A percentile compares a stretch with the other conserved stretches of the same genome.
These are phyloP conservation scores for Pungitius pungitius DNA, from an alignment of 2,113 vertebrate genomes.

Conservation along the genomic window DNA sequence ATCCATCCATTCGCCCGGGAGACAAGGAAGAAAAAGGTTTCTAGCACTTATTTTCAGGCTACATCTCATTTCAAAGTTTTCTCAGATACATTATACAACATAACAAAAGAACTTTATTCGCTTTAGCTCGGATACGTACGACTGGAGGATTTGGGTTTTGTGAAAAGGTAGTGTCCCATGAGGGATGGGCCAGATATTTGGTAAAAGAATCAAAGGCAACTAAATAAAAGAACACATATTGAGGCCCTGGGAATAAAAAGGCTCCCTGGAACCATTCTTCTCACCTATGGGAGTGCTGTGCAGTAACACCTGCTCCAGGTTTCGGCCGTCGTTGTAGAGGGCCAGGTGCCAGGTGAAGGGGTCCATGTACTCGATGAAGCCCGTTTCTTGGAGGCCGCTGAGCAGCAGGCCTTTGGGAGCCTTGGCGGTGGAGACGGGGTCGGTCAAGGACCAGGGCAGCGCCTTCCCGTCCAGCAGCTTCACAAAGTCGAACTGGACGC, in stretches of 20 bases:
- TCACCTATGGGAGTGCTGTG: conserved; percentile 94
- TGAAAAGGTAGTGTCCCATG: background rate
- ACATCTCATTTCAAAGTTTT: background rate
- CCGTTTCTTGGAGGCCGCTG: conserved; percentile 91
- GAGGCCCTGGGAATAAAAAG: background rate
- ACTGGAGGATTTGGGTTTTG: background rate
- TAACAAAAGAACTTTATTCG: background rate
- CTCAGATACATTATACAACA: background rate
- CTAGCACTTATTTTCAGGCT: background rate
- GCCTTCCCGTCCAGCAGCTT: conserved; percentile 97
- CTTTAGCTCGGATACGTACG: background rate
- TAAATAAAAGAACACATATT: background rate
- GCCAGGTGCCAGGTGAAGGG: conserved; percentile 96
- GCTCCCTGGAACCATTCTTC: conserved; percentile 30
- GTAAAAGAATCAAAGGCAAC: background rate
- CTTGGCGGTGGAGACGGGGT: conserved; percentile 83
- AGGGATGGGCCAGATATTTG: background rate
- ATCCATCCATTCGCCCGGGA: background rate
- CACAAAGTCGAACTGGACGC: conserved; percentile 94
- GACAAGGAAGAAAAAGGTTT: background rate
- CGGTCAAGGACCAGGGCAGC: conserved; percentile 88
- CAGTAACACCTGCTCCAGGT: conserved; percentile 92
- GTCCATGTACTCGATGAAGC: conserved; percentile 98
- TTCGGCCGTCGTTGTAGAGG: conserved; percentile 96
- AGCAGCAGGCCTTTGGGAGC: conserved; percentile 90